A percentile compares a stretch with the other conserved stretches of the same genome.
phyloP scores from a whole-genome alignment of 2,888 invertebrate genomes.

The Alviniconcha strummeri region DNA sequence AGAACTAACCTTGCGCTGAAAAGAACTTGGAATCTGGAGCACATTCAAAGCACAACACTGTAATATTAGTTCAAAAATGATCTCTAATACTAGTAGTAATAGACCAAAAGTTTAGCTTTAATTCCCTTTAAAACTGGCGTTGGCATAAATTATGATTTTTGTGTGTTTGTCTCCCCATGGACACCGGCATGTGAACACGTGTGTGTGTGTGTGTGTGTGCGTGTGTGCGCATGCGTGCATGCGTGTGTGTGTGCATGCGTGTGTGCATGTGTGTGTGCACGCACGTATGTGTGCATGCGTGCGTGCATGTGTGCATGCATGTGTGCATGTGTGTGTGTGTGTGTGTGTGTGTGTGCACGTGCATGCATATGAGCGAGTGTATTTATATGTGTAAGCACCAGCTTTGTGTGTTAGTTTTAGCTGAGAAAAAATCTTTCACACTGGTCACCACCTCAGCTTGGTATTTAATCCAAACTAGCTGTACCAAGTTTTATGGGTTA shows the following conservation, averaged over 20 bases:
- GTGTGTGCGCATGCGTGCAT: neutral
- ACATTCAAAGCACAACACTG: no score
- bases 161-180: neutral
- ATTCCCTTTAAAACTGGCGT: neutral
- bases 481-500: no score
- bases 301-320: neutral
- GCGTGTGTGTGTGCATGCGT: neutral
- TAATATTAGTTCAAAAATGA: neutral
- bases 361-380: no score
- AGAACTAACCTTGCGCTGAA: neutral
- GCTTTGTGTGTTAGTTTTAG: no score
- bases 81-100: no score
- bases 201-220: neutral
- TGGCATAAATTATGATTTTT: neutral
- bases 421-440: no score
- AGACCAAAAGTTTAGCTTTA: no score
- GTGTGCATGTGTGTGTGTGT: neutral
- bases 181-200: neutral
- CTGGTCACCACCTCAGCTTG: no score
- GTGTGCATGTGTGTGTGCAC: conserved; percentile 1
- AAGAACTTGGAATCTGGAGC: no score
- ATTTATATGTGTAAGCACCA: no score
- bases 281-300: neutral
- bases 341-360: no score
- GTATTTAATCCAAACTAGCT: no score